A percentile compares a stretch with the other conserved stretches of the same genome.
Evolutionary conservation across 1,140 invertebrate genomes (phyloP).

Genomic region (Hyposmocoma kahamanoa): DNA sequence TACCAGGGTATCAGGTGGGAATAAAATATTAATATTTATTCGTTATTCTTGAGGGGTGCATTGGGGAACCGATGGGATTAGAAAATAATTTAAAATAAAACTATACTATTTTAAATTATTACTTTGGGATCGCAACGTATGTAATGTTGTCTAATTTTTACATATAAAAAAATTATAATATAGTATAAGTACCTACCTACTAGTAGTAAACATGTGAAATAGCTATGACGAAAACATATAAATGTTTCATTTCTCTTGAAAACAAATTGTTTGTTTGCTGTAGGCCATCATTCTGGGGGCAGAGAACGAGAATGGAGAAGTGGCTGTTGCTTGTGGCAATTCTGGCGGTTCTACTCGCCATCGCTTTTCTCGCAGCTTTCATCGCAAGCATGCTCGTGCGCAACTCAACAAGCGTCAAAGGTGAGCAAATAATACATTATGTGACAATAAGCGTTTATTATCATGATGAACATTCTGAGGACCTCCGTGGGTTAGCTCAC

Average conservation of each 20-base stretch:
- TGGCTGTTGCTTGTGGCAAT: slow-evolving; percentile 79
- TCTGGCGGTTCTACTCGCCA: slow-evolving; percentile 77
- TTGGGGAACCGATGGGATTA: too few species aligned
- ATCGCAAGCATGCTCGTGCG: slow-evolving; percentile 51
- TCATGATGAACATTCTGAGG: too few species aligned
- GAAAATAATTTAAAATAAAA: too few species aligned
- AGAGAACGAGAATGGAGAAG: slow-evolving; percentile 85
- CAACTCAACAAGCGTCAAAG: slow-evolving; percentile 27
- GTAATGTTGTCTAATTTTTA: not conserved
- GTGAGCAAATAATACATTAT: too few species aligned
- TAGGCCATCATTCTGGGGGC: slow-evolving; percentile 91
- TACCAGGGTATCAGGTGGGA: too few species aligned
- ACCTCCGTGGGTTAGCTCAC: too few species aligned
- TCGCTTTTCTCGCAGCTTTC: slow-evolving; percentile 80
- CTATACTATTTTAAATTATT: not conserved
- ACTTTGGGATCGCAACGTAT: not conserved
- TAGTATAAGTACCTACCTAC: not conserved
- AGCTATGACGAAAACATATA: not conserved
- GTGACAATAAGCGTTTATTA: too few species aligned
- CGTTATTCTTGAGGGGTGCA: too few species aligned
- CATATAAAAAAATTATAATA: not conserved
- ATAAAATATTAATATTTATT: too few species aligned
- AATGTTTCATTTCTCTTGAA: not conserved
- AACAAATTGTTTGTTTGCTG: slow-evolving; percentile 37
- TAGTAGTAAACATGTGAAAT: not conserved